Evolutionary conservation across 1,140 invertebrate species (phyloP).

Genomic region (Psilanteris sp.): DNA sequence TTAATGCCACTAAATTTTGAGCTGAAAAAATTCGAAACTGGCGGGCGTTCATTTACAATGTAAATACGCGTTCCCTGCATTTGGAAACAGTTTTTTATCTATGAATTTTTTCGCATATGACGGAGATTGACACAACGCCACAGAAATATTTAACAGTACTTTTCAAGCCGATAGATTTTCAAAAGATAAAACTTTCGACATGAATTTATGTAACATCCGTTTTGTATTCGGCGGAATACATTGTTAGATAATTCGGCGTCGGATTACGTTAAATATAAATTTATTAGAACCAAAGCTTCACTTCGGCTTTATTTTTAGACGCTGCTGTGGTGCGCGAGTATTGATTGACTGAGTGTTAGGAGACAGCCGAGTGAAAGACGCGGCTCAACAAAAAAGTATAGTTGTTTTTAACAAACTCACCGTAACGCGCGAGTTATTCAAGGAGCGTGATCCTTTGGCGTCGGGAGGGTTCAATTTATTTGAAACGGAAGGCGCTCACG

Average conservation of each 20-base stretch:
- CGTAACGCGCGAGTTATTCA: slow-evolving; percentile 74
- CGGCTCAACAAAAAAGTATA: too few species aligned
- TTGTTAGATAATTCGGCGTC: slow-evolving; percentile 6
- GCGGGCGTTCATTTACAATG: slow-evolving; percentile 33
- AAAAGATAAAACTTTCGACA: slow-evolving; percentile 43
- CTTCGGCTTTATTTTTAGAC: too few species aligned
- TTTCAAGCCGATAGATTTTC: slow-evolving; percentile 31
- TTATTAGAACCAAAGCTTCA: neutral
- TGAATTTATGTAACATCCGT: slow-evolving; percentile 37
- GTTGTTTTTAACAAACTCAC: too few species aligned
- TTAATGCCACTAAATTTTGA: too few species aligned
- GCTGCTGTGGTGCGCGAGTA: too few species aligned
- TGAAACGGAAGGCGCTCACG: slow-evolving; percentile 76
- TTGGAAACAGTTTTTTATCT: slow-evolving; percentile 30
- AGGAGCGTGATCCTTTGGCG: slow-evolving; percentile 73
- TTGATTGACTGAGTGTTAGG: too few species aligned
- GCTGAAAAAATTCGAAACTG: too few species aligned
- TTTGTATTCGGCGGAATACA: neutral
- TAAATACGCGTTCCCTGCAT: slow-evolving; percentile 17
- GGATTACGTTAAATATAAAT: too few species aligned
- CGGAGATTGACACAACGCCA: slow-evolving; percentile 31
- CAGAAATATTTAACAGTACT: slow-evolving; percentile 40
- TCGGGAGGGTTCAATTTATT: slow-evolving; percentile 73
- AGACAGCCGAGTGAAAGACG: too few species aligned
- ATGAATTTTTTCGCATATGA: slow-evolving; percentile 36